Evolutionary conservation across 2,113 vertebrate species (phyloP), one percentile per base, ranked within the genome.

Genomic region (Takifugu flavidus): DNA sequence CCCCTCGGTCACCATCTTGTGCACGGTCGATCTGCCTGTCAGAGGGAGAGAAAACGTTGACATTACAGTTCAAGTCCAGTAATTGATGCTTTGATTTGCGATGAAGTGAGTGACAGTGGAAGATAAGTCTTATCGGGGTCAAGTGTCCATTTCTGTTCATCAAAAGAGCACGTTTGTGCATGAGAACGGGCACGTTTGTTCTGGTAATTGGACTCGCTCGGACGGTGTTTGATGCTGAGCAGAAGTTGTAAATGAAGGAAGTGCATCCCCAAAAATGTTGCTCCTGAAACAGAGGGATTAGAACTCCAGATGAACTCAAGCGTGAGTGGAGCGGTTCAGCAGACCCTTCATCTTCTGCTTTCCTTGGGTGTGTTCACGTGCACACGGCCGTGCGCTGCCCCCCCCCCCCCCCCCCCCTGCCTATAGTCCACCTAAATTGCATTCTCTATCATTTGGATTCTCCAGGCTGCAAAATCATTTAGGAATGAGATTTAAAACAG

Each of bases 391-490:
- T 65, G 71, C 59, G 70, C 56, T 59, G 65, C 74, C 58, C 47
- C 56, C 59, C 20, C 20, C 20, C 20, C 20, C 20, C 20, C 20
- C 20, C 20, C 20, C 20, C 20, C 20, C 20, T n/a, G 20, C 20
- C 20, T 20, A 55, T 77, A 59, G 70, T 81, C 77, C 75, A 72
- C 68, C 82, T 60, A 86, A 82, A 86, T 84, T 81, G 79, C 73
- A 81, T 72, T 75, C 78, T 67, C 56, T 76, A 76, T 83, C 81
- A 78, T 84, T 72, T 64, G 65, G 59, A 77, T 65, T 77, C 62
- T 81, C 55, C 76, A 81, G 86, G 77, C 82, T 81, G 82, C 58
- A 59, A 74, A 62, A 77, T 79, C 80, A 86, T 88, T 84, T 82
- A 65, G 74, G 80, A 86, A 85, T 80, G 53, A 80, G 80, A 83